phyloP scores from a whole-genome alignment of 2,113 vertebrate genomes.

The Pterocles burchelli region DNA sequence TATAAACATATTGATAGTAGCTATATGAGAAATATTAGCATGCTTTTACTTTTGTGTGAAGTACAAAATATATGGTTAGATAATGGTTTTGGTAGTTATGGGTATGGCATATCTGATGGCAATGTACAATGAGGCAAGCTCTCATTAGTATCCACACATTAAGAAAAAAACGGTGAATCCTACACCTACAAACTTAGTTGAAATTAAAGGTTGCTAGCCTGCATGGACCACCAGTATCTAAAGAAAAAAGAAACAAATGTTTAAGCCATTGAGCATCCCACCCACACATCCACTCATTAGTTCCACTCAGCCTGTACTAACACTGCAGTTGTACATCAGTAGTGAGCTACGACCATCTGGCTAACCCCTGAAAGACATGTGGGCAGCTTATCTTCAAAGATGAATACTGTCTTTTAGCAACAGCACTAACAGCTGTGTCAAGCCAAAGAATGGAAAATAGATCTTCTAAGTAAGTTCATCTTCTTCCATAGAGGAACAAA shows the following conservation, averaged over 20 bases:
- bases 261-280: conserved; percentile 56
- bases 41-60: neutral
- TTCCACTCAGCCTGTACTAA: conserved; percentile 50
- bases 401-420: conserved; percentile 12
- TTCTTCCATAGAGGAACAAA: neutral
- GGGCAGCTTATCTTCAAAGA: conserved; percentile 47
- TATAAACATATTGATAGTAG: neutral
- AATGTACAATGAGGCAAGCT: rapidly evolving
- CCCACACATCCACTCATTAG: conserved; percentile 34
- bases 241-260: conserved; percentile 20
- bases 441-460: conserved; percentile 30
- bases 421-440: conserved; percentile 44
- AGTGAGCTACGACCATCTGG: neutral
- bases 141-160: neutral
- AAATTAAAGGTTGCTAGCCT: neutral
- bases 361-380: conserved; percentile 37
- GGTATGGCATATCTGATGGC: neutral
- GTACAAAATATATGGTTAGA: neutral
- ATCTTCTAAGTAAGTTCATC: neutral
- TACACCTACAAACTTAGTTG: neutral
- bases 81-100: neutral
- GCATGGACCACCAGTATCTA: neutral
- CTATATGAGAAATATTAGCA: neutral
- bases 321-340: neutral
- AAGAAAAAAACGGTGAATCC: neutral